Conservation (phyloP, 2,113 vertebrate genomes). For the Oryzias celebensis region DNA sequence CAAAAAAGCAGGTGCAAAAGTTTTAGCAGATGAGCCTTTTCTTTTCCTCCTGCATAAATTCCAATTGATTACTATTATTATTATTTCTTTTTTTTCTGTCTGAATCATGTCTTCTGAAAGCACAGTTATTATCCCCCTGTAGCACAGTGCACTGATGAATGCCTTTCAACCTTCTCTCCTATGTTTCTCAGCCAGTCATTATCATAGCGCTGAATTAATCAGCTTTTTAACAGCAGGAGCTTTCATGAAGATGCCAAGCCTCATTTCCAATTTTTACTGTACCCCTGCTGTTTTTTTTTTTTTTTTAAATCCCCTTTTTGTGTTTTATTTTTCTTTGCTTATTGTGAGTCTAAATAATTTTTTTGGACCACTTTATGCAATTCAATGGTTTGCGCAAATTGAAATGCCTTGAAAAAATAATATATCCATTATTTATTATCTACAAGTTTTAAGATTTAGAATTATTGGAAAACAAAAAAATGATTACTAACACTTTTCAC, state of each 20-base stretch:
- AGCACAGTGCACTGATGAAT: slow-evolving; percentile 62
- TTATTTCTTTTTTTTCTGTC: slow-evolving; percentile 24
- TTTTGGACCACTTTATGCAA: slow-evolving; percentile 8
- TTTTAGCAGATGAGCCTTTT: slow-evolving; percentile 45
- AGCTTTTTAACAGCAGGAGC: slow-evolving; percentile 66
- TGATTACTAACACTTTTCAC: too few species aligned
- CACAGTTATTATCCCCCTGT: slow-evolving; percentile 60
- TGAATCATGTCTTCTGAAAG: slow-evolving; percentile 59
- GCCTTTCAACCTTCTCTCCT: slow-evolving; percentile 51
- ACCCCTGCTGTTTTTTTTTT: slow-evolving; percentile 38
- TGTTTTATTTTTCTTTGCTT: slow-evolving; percentile 22
- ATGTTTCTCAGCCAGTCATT: slow-evolving; percentile 63
- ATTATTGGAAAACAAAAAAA: too few species aligned
- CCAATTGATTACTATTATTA: slow-evolving; percentile 17
- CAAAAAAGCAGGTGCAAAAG: slow-evolving; percentile 10
- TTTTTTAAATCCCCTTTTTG: slow-evolving; percentile 13
- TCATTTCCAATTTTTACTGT: slow-evolving; percentile 52
- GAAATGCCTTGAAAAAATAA: too few species aligned
- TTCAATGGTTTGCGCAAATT: slow-evolving; percentile 16
- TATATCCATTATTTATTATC: too few species aligned
- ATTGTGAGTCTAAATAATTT: slow-evolving; percentile 28
- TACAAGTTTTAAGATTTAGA: too few species aligned
- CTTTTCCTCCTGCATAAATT: slow-evolving; percentile 37
- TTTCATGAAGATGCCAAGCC: slow-evolving; percentile 49
- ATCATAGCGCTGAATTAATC: slow-evolving; percentile 73